Base-by-base conservation (phyloP, 64 coral and sea anemone genomes). In the Trachythela sp. region DNA sequence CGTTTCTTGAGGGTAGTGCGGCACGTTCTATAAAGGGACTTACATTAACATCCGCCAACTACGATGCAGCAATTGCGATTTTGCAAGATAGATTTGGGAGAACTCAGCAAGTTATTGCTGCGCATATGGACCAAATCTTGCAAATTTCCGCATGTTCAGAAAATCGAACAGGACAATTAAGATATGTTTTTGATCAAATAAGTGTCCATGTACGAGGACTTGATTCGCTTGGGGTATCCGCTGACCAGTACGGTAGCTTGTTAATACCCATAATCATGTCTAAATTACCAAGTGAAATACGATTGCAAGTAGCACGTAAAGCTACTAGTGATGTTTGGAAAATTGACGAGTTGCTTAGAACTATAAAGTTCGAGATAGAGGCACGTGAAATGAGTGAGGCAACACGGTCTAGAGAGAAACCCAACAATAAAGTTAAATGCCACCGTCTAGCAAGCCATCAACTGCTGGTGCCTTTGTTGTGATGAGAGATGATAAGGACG, bases 381-480 rank as follows among this genome's bases (percentile, higher is more conserved):
- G 87, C 41, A 13, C 39, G 87, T 14, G 87, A 92, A 89, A 48
- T 48, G 7, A 92, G 91, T 33, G 83, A 92, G 24, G 51, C 32
- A 54, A 67, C 10, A 84, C n/a, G 22, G 60, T 48, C 42, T 8
- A 54, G 15, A 51, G 71, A 80, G n/a, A 91, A 76, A 39, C 34
- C 35, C 1, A 18, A 70, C 18, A 17, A 80, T 24, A 89, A n/a
- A 85, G n/a, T 42, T 85, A 37, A n/a, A n/a, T n/a, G n/a, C n/a
- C n/a, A n/a, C n/a, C n/a, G 9, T 1, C 41, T 58, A 39, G 43
- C 68, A 72, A 26, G 68, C 24, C 38, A 48, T 76, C 83, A 0
- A 92, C 92, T 1, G 87, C 60, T 7, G 83, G 77, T 76, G 40
- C 92, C 22, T 70, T 92, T 13, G 27, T 92, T 36, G 24, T 86